phyloP scores from a whole-genome alignment of 2,888 invertebrate species.

The Tuta absoluta region DNA sequence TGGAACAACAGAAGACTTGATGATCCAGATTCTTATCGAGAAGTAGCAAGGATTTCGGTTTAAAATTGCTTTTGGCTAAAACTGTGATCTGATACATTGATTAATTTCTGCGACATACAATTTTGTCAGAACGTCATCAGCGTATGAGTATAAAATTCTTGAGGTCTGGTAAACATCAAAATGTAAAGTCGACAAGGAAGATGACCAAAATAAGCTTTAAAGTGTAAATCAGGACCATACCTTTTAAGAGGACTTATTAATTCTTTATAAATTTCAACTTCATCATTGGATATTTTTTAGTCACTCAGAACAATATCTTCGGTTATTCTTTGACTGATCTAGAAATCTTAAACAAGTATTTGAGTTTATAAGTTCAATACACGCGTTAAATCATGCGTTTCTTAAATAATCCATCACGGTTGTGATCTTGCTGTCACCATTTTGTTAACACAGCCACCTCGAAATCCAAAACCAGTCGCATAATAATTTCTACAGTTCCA shows the following conservation, averaged over 20 bases:
- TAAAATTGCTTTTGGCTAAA: no score
- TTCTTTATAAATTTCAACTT: neutral
- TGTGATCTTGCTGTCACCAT: neutral
- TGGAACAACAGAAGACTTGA: slow-evolving; percentile 59
- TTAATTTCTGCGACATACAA: no score
- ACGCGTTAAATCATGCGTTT: neutral
- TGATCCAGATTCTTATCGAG: neutral
- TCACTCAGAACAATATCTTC: neutral
- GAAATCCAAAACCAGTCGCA: neutral
- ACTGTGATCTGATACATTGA: no score
- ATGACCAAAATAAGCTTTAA: neutral
- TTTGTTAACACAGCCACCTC: neutral
- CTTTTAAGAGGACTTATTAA: neutral
- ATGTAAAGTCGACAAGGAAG: neutral
- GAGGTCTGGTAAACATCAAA: neutral
- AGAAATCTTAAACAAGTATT: neutral
- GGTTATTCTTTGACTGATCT: neutral
- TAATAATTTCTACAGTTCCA: slow-evolving; percentile 40
- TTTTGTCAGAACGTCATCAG: no score
- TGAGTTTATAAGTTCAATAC: no score
- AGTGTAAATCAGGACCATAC: neutral
- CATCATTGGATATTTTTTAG: neutral
- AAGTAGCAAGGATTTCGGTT: neutral
- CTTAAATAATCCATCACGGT: neutral
- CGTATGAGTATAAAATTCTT: no score